Evolutionary conservation across 2,113 vertebrate genomes (phyloP).

Genomic region (Nibea coibor): DNA sequence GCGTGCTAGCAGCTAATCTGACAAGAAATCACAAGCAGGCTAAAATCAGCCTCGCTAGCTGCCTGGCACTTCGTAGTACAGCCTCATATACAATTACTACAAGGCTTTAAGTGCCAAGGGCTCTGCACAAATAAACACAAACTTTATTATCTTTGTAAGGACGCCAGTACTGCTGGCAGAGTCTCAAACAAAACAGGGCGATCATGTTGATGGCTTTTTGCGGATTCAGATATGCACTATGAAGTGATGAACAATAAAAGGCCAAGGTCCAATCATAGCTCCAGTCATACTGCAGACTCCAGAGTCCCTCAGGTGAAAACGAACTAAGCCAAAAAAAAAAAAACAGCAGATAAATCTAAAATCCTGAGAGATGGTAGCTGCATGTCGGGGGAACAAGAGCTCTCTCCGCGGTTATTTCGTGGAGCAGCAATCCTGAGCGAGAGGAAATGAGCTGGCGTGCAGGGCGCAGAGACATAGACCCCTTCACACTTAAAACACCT

Average conservation of each 20-base stretch:
- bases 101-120: not conserved
- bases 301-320: slow-evolving; percentile 26
- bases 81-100: slow-evolving; percentile 15
- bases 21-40: slow-evolving; percentile 24
- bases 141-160: slow-evolving; percentile 40
- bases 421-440: slow-evolving; percentile 14
- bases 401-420: slow-evolving; percentile 19
- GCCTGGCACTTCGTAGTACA: not conserved
- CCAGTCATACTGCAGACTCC: not conserved
- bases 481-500: slow-evolving; percentile 28
- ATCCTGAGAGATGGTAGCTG: slow-evolving; percentile 12
- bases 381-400: slow-evolving; percentile 8
- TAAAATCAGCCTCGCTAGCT: not conserved
- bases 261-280: slow-evolving; percentile 4
- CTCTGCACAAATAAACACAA: slow-evolving; percentile 24
- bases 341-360: slow-evolving; percentile 26
- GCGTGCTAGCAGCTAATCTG: slow-evolving; percentile 29
- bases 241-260: slow-evolving; percentile 5
- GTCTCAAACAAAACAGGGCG: slow-evolving; percentile 2
- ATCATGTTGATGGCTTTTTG: slow-evolving; percentile 10
- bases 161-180: slow-evolving; percentile 27
- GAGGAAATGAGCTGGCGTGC: slow-evolving; percentile 64
- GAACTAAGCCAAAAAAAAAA: not conserved
- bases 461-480: slow-evolving; percentile 25
- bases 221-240: not conserved